A percentile compares a stretch with the other conserved stretches of the same genome.
phyloP scores from a whole-genome alignment of 2,113 vertebrate species.

The Opisthocomus hoazin region DNA sequence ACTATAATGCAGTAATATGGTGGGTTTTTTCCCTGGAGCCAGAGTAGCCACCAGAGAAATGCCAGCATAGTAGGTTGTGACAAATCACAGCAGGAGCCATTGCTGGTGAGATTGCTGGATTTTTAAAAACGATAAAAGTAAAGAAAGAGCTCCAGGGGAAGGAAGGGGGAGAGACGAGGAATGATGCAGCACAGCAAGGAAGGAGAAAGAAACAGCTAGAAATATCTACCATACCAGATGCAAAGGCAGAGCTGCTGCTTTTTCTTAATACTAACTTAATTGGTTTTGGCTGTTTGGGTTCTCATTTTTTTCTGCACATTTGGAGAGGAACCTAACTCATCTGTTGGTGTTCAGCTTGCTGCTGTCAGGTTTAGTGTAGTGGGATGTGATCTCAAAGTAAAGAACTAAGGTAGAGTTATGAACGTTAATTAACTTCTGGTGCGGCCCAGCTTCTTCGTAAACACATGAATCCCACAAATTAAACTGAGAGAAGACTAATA shows the following conservation, averaged over 20 bases:
- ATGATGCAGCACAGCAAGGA: not conserved
- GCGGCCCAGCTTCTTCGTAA: not conserved
- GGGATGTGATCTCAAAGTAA: not conserved
- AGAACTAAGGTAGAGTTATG: not conserved
- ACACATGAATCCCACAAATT: not conserved
- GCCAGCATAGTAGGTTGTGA: not conserved
- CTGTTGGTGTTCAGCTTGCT: not conserved
- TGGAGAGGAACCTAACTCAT: not conserved
- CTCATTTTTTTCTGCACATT: not conserved
- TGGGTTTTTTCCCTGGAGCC: rapidly evolving
- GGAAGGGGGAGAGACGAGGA: not conserved
- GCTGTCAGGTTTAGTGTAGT: not conserved
- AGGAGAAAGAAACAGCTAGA: not conserved
- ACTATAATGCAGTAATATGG: not conserved
- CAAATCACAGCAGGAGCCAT: not conserved
- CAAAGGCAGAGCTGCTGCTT: not conserved
- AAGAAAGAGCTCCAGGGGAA: not conserved
- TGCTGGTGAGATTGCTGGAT: not conserved
- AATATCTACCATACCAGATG: not conserved
- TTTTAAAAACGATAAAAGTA: not conserved
- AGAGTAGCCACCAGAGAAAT: not conserved
- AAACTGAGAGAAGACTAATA: not conserved
- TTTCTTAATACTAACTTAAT: not conserved
- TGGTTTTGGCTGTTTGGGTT: not conserved
- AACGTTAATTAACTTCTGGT: not conserved